Evolutionary conservation across 2,113 vertebrate species (phyloP).

Genomic region (Mesoclemmys tuberculata): DNA sequence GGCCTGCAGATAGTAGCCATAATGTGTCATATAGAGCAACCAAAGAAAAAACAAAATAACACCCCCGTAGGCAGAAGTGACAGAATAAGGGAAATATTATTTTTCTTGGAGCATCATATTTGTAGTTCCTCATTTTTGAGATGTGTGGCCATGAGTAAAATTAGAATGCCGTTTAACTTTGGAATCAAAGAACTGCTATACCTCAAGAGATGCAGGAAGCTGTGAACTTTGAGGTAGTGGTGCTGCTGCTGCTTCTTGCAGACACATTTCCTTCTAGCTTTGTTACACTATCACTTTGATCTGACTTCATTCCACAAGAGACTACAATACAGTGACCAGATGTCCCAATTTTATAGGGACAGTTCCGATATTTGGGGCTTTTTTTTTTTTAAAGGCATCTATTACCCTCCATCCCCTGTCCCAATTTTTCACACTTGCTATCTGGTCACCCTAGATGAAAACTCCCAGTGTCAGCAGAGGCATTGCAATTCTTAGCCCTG

Average conservation of each 20-base stretch:
- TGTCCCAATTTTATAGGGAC: too few relatives aligned
- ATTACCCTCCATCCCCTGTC: too few relatives aligned
- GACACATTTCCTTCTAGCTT: conserved; percentile 11
- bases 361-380: too few relatives aligned
- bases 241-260: conserved; percentile 12
- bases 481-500: not conserved
- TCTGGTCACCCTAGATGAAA: not conserved
- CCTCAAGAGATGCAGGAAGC: conserved; percentile 37
- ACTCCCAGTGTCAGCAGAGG: not conserved
- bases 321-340: not conserved
- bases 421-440: too few relatives aligned
- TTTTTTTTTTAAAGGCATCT: too few relatives aligned
- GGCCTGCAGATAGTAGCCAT: not conserved
- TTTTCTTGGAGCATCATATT: not conserved
- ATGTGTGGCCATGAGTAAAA: conserved; percentile 23
- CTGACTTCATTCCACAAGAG: conserved; percentile 19
- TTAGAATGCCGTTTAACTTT: not conserved
- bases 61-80: not conserved
- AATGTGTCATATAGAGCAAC: not conserved
- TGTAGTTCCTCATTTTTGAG: conserved; percentile 17
- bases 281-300: conserved; percentile 8
- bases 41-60: not conserved
- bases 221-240: conserved; percentile 21
- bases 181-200: conserved; percentile 41
- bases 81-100: not conserved